Base-by-base conservation (phyloP, 2,113 vertebrate species). In the Sakesphorus luctuosus region DNA sequence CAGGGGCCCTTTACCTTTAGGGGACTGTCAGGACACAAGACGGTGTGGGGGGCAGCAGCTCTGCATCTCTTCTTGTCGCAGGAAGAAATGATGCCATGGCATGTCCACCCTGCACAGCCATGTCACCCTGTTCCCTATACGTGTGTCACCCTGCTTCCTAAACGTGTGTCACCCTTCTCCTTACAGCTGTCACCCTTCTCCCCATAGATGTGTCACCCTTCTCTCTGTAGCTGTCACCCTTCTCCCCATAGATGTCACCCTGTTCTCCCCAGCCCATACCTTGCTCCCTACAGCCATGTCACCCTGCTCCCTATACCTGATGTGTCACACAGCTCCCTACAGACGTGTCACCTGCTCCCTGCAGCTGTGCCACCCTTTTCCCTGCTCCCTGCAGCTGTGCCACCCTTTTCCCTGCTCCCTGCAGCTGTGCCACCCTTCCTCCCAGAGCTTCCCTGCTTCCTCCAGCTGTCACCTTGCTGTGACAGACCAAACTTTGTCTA, bases 161-260 rank as follows among this genome's bases (percentile, higher is more conserved):
- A 29, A 55, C 18, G 10, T 16, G 8, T 56, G n/a, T n/a, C n/a
- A n/a, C n/a, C n/a, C n/a, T 38, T 38, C 18, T 50, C 35, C 46
- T 11, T 5, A 1, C 5, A 63, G 47, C 20, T 1, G 0, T 35
- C 49, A 13, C 11, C 18, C 55, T n/a, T 11, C 18, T 56, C 55
- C 55, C 18, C 13, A n/a, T 2, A 56, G 31, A 6, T 56, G 31
- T 56, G 52, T 31, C 31, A 56, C 53, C 53, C 53, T 33, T 8
- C 28, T 29, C 28, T 28, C 3, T 33, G 9, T 16, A 33, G 53
- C 29, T 31, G 18, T 56, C 55, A 58, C 33, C 31, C 58, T 11
- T 20, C 17, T 35, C 56, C 52, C 17, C 29, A 53, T 5, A 53
- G 28, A 14, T 50, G 49, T 50, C 52, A 53, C 52, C 52, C 26